Conservation (phyloP, 1,140 invertebrate species). For the Zaprionus davidi region DNA sequence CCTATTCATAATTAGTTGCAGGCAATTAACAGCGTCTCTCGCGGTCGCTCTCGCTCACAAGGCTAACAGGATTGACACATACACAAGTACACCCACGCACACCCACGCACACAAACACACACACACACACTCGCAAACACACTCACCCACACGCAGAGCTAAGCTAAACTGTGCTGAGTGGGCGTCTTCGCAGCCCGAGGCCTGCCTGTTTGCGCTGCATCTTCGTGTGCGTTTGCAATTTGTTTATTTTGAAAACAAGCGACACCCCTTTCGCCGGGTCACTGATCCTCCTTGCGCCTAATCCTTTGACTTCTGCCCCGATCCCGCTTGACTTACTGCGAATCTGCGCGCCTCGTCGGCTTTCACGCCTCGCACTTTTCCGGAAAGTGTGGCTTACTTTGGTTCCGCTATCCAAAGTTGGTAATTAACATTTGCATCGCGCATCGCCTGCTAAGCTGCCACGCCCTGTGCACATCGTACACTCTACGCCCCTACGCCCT, state of each 20-base stretch:
- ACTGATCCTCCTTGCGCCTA: slow-evolving; percentile 54
- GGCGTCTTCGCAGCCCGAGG: slow-evolving; percentile 31
- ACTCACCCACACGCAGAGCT: background rate
- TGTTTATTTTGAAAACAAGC: slow-evolving; percentile 81
- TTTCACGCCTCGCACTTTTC: slow-evolving; percentile 41
- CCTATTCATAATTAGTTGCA: slow-evolving; percentile 81
- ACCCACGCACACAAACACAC: background rate
- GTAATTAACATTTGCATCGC: slow-evolving; percentile 69
- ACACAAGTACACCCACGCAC: background rate
- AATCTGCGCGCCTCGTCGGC: background rate
- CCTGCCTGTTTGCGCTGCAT: background rate
- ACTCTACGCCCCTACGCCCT: background rate
- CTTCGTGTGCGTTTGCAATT: slow-evolving; percentile 64
- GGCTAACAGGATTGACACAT: slow-evolving; percentile 26
- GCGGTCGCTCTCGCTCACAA: slow-evolving; percentile 69
- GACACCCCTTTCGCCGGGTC: slow-evolving; percentile 69
- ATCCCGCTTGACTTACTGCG: background rate
- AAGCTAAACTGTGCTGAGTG: background rate
- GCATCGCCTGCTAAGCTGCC: slow-evolving; percentile 46
- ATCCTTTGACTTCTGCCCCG: slow-evolving; percentile 70
- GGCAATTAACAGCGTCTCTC: slow-evolving; percentile 69
- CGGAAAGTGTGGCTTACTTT: slow-evolving; percentile 81
- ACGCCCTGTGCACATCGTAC: slow-evolving; percentile 15
- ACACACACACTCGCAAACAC: no score
- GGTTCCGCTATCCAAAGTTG: slow-evolving; percentile 73